Evolutionary conservation across 2,113 vertebrate species (phyloP).

Genomic region (Antennarius striatus): DNA sequence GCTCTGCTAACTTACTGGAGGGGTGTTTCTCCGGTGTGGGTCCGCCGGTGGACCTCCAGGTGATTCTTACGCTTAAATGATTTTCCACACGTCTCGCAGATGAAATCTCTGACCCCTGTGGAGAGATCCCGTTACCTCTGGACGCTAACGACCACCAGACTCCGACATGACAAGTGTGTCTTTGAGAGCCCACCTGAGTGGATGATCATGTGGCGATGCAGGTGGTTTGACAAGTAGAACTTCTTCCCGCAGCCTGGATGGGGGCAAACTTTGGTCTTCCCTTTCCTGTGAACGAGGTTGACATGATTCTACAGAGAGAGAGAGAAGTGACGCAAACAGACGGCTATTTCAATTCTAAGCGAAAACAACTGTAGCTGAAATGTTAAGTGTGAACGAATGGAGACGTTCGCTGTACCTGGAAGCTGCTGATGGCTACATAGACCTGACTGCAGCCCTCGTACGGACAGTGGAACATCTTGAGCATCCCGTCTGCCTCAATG

Average conservation of each 20-base stretch:
- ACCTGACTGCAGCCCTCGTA: conserved; percentile 92
- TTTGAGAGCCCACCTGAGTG: conserved; percentile 81
- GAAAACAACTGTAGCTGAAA: background rate
- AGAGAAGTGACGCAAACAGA: background rate
- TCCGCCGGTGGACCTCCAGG: conserved; percentile 90
- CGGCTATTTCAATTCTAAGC: background rate
- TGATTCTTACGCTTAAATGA: conserved; percentile 97
- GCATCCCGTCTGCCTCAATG: conserved; percentile 85
- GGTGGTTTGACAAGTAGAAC: conserved; percentile 91
- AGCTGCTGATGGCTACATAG: conserved; percentile 91
- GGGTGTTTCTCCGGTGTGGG: conserved; percentile 90
- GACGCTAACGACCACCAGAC: background rate
- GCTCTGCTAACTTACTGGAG: conserved; percentile 83
- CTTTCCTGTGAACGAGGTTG: conserved; percentile 91
- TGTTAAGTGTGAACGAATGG: background rate
- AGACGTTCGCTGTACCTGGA: conserved; percentile 79
- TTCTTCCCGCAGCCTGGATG: conserved; percentile 92
- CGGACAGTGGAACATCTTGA: conserved; percentile 92
- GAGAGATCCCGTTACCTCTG: conserved; percentile 3
- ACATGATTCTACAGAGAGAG: conserved; percentile 84
- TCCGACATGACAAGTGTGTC: fast-evolving
- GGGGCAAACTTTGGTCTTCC: conserved; percentile 90
- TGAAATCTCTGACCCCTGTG: conserved; percentile 89
- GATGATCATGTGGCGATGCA: conserved; percentile 93
- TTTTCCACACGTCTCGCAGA: conserved; percentile 92